Conservation (phyloP, 1,140 invertebrate genomes). For the Contarinia nasturtii region DNA sequence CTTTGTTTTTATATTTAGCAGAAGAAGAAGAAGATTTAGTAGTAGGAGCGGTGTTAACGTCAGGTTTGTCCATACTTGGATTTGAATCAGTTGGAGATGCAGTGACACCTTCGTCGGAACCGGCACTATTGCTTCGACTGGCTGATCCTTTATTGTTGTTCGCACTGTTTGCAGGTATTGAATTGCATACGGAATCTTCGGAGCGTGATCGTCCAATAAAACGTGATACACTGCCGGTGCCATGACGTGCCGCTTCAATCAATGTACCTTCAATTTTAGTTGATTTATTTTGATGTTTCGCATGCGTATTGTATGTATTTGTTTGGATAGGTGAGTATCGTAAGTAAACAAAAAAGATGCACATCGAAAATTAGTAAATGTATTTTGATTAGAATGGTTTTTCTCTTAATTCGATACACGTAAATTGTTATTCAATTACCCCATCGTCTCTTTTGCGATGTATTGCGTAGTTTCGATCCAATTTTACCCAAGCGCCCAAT, state of each 20-base stretch:
- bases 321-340: slow-evolving; percentile 5
- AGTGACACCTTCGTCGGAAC: slow-evolving; percentile 21
- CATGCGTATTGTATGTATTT: slow-evolving; percentile 7
- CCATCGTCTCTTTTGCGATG: slow-evolving; percentile 50
- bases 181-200: slow-evolving; percentile 67
- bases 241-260: slow-evolving; percentile 66
- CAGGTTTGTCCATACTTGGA: slow-evolving; percentile 21
- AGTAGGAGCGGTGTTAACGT: slow-evolving; percentile 12
- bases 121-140: slow-evolving; percentile 23
- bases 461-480: slow-evolving; percentile 27
- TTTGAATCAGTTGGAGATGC: slow-evolving; percentile 27
- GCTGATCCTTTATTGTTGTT: slow-evolving; percentile 4
- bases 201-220: slow-evolving; percentile 56
- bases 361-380: not conserved
- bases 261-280: slow-evolving; percentile 38
- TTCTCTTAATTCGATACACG: not conserved
- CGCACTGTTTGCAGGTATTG: slow-evolving; percentile 12
- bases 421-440: slow-evolving; percentile 10
- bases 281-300: not conserved
- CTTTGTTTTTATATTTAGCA: slow-evolving; percentile 14
- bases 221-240: slow-evolving; percentile 37
- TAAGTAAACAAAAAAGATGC: not conserved
- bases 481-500: slow-evolving; percentile 20
- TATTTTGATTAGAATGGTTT: not conserved
- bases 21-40: slow-evolving; percentile 16